Percentiles rank a stretch among this genome's conserved stretches.
These are phyloP conservation scores for Papilio machaon DNA, from an alignment of 1,140 invertebrate species.

Conservation along the genomic window DNA sequence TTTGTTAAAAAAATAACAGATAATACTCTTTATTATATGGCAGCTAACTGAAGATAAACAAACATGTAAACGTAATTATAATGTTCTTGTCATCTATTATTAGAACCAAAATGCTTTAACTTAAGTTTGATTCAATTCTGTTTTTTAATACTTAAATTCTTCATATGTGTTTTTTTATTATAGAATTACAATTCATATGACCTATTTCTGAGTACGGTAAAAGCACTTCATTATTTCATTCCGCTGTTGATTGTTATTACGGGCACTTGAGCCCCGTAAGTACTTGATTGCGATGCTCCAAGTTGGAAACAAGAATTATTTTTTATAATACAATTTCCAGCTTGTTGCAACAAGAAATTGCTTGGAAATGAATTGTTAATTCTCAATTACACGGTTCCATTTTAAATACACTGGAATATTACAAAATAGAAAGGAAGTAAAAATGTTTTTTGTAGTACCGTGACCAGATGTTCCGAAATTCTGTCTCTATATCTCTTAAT, in stretches of 20 bases:
- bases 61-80: not conserved
- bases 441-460: not conserved
- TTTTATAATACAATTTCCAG: slow-evolving; percentile 30
- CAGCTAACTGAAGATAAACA: too few species aligned
- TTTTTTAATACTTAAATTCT: not conserved
- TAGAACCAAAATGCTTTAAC: not conserved
- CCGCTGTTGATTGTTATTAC: slow-evolving; percentile 38
- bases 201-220: slow-evolving; percentile 31
- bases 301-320: slow-evolving; percentile 29
- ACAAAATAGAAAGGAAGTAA: not conserved
- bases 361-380: slow-evolving; percentile 26
- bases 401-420: not conserved
- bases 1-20: too few species aligned
- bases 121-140: not conserved
- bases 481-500: not conserved
- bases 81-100: not conserved
- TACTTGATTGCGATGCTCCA: slow-evolving; percentile 25
- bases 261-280: slow-evolving; percentile 33
- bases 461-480: not conserved
- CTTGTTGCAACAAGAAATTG: slow-evolving; percentile 25
- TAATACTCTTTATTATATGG: too few species aligned
- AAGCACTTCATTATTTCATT: slow-evolving; percentile 35
- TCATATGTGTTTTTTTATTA: not conserved
- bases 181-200: slow-evolving; percentile 21
- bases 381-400: not conserved